Conservation (phyloP, 2,888 invertebrate species). For the Ennomos fuscantarius region DNA sequence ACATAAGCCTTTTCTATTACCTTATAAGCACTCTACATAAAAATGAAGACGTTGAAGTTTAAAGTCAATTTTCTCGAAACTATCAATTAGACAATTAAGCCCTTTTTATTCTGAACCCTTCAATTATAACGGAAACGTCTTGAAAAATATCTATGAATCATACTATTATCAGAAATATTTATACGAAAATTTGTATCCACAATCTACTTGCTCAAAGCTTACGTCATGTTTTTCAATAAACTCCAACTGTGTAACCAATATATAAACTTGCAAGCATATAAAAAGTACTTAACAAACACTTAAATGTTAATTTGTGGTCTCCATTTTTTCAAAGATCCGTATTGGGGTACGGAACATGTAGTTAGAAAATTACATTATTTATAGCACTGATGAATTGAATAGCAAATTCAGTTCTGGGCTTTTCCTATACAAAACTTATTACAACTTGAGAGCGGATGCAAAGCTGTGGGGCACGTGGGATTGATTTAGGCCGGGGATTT, state of each 20-base stretch:
- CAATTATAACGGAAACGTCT: no score
- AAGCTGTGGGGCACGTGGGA: neutral
- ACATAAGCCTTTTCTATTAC: no score
- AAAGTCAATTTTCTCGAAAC: no score
- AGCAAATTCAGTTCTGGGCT: constrained; percentile 23
- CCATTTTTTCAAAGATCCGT: constrained; percentile 24
- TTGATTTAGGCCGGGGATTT: neutral
- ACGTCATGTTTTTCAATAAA: constrained; percentile 6
- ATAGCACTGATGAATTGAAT: constrained; percentile 23
- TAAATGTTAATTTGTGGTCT: constrained; percentile 23
- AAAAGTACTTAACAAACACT: constrained; percentile 14
- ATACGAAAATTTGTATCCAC: no score
- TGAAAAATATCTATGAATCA: neutral
- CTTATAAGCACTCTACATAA: no score
- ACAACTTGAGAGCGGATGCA: constrained; percentile 15
- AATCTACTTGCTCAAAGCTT: constrained; percentile 1
- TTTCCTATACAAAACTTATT: constrained; percentile 22
- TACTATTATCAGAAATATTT: no score
- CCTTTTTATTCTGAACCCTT: no score
- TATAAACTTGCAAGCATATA: constrained; percentile 10
- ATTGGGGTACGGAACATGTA: constrained; percentile 11
- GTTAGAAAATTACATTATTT: constrained; percentile 26
- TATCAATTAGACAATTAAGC: no score
- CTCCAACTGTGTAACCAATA: neutral
- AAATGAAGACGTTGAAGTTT: no score